Percentiles rank a stretch among this genome's conserved stretches.
Evolutionary conservation across 1,140 invertebrate species (phyloP).

Genomic region (Drosophila chauvacae): DNA sequence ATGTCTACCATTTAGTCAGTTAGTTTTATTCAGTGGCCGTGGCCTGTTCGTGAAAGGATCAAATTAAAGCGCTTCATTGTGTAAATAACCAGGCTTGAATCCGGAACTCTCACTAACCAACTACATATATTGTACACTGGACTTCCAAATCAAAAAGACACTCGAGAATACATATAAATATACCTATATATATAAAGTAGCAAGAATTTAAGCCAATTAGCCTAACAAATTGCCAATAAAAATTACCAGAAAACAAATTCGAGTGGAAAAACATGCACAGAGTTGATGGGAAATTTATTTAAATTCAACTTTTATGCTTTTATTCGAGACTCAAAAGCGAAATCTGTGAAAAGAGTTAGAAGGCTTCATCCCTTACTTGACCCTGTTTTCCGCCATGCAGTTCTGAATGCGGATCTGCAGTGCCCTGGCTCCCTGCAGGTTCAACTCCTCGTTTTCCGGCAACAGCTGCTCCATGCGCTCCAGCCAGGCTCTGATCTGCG

Average conservation of each 20-base stretch:
- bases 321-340: not conserved
- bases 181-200: slow-evolving; percentile 41
- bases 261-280: slow-evolving; percentile 3
- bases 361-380: slow-evolving; percentile 3
- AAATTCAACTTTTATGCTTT: not conserved
- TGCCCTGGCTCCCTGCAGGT: slow-evolving; percentile 62
- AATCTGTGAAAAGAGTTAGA: not conserved
- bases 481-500: slow-evolving; percentile 54
- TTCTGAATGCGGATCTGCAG: slow-evolving; percentile 53
- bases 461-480: slow-evolving; percentile 55
- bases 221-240: slow-evolving; percentile 59
- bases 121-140: slow-evolving; percentile 51
- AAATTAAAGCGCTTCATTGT: slow-evolving; percentile 34
- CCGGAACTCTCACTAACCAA: slow-evolving; percentile 28
- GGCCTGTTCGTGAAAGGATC: slow-evolving; percentile 28
- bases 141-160: slow-evolving; percentile 77
- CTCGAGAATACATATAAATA: slow-evolving; percentile 28
- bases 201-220: slow-evolving; percentile 68
- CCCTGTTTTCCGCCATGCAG: slow-evolving; percentile 60
- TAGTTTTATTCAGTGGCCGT: slow-evolving; percentile 44
- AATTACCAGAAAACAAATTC: slow-evolving; percentile 37
- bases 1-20: slow-evolving; percentile 38
- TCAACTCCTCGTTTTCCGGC: slow-evolving; percentile 69
- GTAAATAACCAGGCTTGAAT: slow-evolving; percentile 35
- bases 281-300: not conserved